A percentile compares a stretch with the other conserved stretches of the same genome.
phyloP scores from a whole-genome alignment of 2,797 vertebrate genomes.

The Oophaga sylvatica region DNA sequence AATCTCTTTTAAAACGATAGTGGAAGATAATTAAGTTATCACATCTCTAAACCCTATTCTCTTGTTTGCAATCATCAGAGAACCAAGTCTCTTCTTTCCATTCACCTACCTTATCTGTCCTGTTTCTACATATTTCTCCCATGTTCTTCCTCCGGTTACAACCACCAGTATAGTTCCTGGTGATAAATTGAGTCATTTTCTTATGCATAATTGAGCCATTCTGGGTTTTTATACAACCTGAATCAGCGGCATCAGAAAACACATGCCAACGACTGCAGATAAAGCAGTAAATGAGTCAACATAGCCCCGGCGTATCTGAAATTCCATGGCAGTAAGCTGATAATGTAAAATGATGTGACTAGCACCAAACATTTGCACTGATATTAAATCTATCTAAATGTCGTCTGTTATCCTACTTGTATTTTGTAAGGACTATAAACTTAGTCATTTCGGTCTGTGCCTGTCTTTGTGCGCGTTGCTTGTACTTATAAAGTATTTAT shows the following conservation, averaged over 20 bases:
- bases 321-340: constrained; percentile 13
- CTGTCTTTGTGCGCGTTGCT: neutral
- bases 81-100: constrained; percentile 64
- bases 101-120: constrained; percentile 66
- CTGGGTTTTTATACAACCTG: constrained; percentile 67
- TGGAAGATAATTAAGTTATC: constrained; percentile 82
- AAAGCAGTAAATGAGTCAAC: constrained; percentile 54
- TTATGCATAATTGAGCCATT: constrained; percentile 69
- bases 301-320: constrained; percentile 9
- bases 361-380: constrained; percentile 17
- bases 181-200: constrained; percentile 69
- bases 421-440: constrained; percentile 35
- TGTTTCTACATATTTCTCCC: constrained; percentile 57
- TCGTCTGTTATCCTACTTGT: constrained; percentile 1
- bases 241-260: constrained; percentile 63
- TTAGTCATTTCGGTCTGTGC: neutral
- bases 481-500: constrained; percentile 31
- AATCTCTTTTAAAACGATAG: constrained; percentile 74
- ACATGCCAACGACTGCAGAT: constrained; percentile 54
- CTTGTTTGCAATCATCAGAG: constrained; percentile 54
- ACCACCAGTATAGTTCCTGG: constrained; percentile 67
- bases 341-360: constrained; percentile 51
- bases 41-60: constrained; percentile 64
- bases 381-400: constrained; percentile 31
- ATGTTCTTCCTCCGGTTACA: constrained; percentile 59